Percentiles rank a stretch among this genome's conserved stretches.
These are phyloP conservation scores for Panzeria rudis DNA, from an alignment of 2,888 invertebrate species.

Conservation along the genomic window DNA sequence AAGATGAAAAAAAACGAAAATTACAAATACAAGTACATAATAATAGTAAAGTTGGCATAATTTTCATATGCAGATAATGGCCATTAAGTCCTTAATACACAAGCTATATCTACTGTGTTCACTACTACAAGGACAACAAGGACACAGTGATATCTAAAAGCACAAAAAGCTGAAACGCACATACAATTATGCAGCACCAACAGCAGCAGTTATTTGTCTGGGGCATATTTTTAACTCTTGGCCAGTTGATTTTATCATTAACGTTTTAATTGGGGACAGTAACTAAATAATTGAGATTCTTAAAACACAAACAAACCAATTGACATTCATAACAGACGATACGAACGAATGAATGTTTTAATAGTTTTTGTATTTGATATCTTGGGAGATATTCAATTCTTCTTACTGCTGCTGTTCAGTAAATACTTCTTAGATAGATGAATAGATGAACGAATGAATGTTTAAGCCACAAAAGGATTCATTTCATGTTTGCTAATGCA, in stretches of 20 bases:
- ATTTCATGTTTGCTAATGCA: conserved; percentile 8
- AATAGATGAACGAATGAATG: not conserved
- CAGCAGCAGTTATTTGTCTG: not conserved
- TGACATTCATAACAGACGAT: conserved; percentile 39
- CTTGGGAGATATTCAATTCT: conserved; percentile 18
- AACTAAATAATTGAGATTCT: conserved; percentile 37
- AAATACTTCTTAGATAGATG: not conserved
- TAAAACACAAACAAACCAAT: conserved; percentile 36
- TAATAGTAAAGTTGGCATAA: conserved; percentile 67
- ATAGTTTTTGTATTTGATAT: conserved; percentile 3
- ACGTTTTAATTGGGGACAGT: conserved; percentile 30
- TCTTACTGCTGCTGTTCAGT: not conserved
- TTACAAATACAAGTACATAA: conserved; percentile 15
- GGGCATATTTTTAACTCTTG: not conserved
- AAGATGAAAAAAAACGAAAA: conserved; percentile 24
- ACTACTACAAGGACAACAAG: conserved; percentile 56
- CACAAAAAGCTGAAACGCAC: conserved; percentile 1
- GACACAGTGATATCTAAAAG: conserved; percentile 45
- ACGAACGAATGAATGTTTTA: not conserved
- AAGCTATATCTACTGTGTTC: conserved; percentile 3
- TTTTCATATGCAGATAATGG: conserved; percentile 67
- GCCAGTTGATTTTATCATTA: conserved; percentile 34
- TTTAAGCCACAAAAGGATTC: conserved; percentile 30
- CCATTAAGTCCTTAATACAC: conserved; percentile 66
- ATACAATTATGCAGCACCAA: not conserved